Percentiles rank a stretch among this genome's conserved stretches.
Evolutionary conservation across 2,797 vertebrate species (phyloP).

Genomic region (Sebastolobus altivelis): DNA sequence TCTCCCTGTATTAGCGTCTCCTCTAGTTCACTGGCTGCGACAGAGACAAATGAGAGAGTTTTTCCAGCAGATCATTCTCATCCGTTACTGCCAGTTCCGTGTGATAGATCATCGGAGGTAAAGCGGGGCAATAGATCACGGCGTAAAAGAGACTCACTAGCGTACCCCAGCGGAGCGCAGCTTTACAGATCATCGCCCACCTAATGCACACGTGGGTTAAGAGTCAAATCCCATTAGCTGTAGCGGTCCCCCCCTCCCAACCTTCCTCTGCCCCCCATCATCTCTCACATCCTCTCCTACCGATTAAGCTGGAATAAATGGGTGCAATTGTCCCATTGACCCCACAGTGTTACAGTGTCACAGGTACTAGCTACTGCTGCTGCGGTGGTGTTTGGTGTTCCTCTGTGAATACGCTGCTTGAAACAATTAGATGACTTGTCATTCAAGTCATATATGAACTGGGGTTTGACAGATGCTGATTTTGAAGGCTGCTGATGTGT

Average conservation of each 20-base stretch:
- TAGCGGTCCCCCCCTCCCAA: background rate
- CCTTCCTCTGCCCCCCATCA: conserved; percentile 20
- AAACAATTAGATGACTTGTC: background rate
- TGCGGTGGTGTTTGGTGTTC: background rate
- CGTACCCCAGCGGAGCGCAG: conserved; percentile 81
- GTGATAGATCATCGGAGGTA: conserved; percentile 86
- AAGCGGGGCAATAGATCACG: conserved; percentile 88
- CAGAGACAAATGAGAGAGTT: conserved; percentile 92
- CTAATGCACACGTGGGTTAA: conserved; percentile 86
- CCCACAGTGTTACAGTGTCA: conserved; percentile 35
- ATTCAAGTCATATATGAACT: background rate
- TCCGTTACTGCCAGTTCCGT: conserved; percentile 90
- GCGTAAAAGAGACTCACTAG: conserved; percentile 86
- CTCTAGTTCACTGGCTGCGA: conserved; percentile 88
- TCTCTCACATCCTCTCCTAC: conserved; percentile 51
- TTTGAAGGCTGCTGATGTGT: background rate
- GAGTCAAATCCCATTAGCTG: conserved; percentile 85
- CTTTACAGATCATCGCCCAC: conserved; percentile 87
- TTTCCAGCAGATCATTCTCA: conserved; percentile 90
- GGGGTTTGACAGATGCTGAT: background rate
- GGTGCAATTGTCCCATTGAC: conserved; percentile 66
- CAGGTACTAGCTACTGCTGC: conserved; percentile 23
- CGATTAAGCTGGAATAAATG: conserved; percentile 84
- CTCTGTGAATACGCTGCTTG: background rate
- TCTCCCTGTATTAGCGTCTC: conserved; percentile 89